phyloP scores from a whole-genome alignment of 2,113 vertebrate species.

The Sinocyclocheilus anophthalmus region DNA sequence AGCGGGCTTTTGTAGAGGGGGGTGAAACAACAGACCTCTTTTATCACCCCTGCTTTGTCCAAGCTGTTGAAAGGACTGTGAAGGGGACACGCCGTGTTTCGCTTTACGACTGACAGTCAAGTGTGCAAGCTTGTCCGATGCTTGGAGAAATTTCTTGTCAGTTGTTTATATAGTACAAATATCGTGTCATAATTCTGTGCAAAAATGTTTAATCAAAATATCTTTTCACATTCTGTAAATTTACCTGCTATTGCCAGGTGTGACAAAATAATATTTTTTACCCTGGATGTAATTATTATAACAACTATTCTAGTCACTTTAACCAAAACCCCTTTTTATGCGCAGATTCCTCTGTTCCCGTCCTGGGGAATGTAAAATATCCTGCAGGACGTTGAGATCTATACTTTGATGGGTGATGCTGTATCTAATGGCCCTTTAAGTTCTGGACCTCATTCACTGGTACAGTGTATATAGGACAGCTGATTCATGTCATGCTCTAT shows the following conservation, averaged over 20 bases:
- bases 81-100: not conserved
- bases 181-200: not conserved
- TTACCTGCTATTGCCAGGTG: not conserved
- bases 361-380: not conserved
- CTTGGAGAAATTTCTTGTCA: not conserved
- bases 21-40: slow-evolving; percentile 33
- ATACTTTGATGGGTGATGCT: not conserved
- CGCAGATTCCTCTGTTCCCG: not conserved
- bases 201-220: not conserved
- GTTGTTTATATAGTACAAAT: not conserved
- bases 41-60: slow-evolving; percentile 43
- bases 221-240: not conserved
- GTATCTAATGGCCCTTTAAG: not conserved
- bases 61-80: slow-evolving; percentile 26
- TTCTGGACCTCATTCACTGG: not conserved
- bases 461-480: slow-evolving; percentile 25
- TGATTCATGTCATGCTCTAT: slow-evolving; percentile 10
- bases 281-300: not conserved
- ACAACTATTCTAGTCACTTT: not conserved
- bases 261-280: not conserved
- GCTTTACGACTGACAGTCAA: slow-evolving; percentile 20
- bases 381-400: not conserved
- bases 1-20: slow-evolving; percentile 19
- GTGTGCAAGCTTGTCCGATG: not conserved
- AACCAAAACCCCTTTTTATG: not conserved